These are phyloP conservation scores for Bufo gargarizans DNA, from an alignment of 2,113 vertebrate species.

Conservation along the genomic window DNA sequence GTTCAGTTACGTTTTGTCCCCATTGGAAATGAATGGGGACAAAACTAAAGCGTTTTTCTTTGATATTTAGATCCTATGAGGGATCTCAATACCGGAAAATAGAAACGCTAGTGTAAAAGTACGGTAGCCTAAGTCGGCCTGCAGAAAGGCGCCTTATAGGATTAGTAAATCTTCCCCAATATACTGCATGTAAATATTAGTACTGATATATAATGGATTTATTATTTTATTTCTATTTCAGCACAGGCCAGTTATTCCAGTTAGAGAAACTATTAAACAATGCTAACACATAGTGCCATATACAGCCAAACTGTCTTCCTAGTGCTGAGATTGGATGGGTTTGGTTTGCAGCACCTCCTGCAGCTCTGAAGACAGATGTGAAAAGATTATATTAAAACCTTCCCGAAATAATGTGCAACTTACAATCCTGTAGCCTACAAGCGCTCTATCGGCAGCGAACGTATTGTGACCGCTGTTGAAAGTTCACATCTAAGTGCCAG, in stretches of 20 bases:
- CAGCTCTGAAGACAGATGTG: not conserved
- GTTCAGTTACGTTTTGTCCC: no score
- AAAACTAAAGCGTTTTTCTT: no score
- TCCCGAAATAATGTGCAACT: conserved; percentile 40
- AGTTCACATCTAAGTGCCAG: conserved; percentile 46
- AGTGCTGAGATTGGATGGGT: not conserved
- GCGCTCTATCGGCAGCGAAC: not conserved
- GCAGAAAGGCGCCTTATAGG: no score
- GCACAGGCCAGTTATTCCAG: no score
- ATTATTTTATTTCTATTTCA: not conserved
- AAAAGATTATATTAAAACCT: conserved; percentile 34
- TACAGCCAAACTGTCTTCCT: not conserved
- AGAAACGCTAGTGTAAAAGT: no score
- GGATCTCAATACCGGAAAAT: no score
- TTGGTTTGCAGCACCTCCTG: conserved; percentile 9
- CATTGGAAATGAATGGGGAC: no score
- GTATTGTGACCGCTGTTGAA: not conserved
- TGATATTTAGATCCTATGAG: no score
- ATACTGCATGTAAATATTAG: no score
- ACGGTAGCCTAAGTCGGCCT: no score
- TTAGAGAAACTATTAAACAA: not conserved
- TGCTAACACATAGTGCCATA: not conserved
- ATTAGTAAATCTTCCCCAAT: no score
- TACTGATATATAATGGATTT: no score
- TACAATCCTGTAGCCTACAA: conserved; percentile 23